Conservation (phyloP, 2,113 vertebrate species). For the Rhipidura dahli region DNA sequence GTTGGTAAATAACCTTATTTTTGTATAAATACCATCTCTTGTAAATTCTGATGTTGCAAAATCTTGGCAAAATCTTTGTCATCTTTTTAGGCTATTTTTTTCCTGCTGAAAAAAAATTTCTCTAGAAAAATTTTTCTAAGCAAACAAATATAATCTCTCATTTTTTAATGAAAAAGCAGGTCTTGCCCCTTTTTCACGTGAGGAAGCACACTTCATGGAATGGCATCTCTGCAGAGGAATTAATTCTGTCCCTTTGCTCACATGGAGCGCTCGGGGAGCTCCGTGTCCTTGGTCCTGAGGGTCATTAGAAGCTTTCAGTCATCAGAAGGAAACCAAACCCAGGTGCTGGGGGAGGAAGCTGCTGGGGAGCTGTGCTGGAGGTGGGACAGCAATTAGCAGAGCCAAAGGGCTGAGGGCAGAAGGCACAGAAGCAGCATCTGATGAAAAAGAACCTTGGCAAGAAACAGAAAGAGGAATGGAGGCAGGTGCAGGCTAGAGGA, state of each 20-base stretch:
- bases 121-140: neutral
- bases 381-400: neutral
- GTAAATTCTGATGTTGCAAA: neutral
- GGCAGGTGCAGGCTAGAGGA: neutral
- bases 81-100: neutral
- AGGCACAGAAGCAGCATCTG: neutral
- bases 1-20: neutral
- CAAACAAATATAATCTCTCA: neutral
- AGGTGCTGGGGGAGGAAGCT: neutral
- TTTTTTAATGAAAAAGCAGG: neutral
- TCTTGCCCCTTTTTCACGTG: neutral
- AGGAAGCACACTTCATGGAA: neutral
- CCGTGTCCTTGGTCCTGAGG: neutral
- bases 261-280: neutral
- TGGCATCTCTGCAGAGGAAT: neutral
- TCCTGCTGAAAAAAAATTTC: accelerated
- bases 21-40: neutral
- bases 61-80: neutral
- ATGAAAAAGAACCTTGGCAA: neutral
- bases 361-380: neutral
- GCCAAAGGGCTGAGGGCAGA: neutral
- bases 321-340: neutral
- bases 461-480: neutral
- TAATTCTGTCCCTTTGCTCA: neutral
- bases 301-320: neutral